phyloP scores from a whole-genome alignment of 2,113 vertebrate species.

The Zapornia atra region DNA sequence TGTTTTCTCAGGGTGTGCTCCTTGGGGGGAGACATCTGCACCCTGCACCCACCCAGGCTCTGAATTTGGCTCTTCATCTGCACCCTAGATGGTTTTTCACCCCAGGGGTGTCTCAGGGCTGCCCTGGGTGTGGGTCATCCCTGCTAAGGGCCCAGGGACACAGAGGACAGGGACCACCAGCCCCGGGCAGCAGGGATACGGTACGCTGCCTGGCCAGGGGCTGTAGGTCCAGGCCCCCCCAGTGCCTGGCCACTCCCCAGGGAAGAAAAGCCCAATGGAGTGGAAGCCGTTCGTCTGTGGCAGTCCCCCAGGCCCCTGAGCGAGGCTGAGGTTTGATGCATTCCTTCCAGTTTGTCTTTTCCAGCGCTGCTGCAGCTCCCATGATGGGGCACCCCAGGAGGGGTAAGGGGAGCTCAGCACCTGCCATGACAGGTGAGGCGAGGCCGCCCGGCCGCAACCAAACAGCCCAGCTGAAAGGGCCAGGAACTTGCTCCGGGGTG shows the following conservation, averaged over 20 bases:
- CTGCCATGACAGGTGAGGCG: rapidly evolving
- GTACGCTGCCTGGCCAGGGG: rapidly evolving
- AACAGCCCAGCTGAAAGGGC: rapidly evolving
- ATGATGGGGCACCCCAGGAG: background rate
- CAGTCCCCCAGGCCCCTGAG: background rate
- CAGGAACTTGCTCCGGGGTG: background rate
- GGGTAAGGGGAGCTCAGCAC: background rate
- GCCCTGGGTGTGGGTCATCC: background rate
- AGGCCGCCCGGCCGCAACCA: background rate
- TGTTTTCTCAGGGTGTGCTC: rapidly evolving
- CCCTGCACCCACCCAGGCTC: rapidly evolving
- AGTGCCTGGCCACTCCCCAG: background rate
- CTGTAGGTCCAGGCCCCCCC: background rate
- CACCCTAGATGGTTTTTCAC: rapidly evolving
- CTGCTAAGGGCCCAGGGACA: rapidly evolving
- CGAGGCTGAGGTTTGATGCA: background rate
- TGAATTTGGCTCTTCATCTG: background rate
- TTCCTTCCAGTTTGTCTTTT: background rate
- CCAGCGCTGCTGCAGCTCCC: background rate
- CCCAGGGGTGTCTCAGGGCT: background rate
- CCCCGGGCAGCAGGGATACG: background rate
- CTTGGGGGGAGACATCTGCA: background rate
- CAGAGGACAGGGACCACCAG: background rate
- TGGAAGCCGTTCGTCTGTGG: background rate
- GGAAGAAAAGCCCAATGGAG: background rate